Conservation (phyloP, 2,797 vertebrate species). For the Malacoraja senta region DNA sequence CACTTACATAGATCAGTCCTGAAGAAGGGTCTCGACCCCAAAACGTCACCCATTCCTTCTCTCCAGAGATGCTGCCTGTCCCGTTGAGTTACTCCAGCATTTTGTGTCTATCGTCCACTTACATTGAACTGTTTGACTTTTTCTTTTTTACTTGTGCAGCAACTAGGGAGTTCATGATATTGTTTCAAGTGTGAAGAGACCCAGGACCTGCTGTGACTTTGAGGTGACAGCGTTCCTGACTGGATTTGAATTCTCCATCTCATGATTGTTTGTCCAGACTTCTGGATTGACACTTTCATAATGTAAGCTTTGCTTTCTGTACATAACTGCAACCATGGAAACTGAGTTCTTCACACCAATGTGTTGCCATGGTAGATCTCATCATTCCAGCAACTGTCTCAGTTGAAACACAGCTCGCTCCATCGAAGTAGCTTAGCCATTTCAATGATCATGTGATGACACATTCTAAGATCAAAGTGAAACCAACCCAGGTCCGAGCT, state of each 20-base stretch:
- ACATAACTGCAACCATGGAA: constrained; percentile 13
- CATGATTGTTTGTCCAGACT: background rate
- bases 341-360: constrained; percentile 12
- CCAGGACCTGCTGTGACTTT: background rate
- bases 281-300: too few species aligned
- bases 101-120: background rate
- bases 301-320: background rate
- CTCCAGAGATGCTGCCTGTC: too few species aligned
- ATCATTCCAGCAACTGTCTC: background rate
- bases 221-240: background rate
- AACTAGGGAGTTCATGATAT: background rate
- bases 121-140: background rate
- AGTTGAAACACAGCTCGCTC: background rate
- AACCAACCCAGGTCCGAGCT: background rate
- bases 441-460: background rate
- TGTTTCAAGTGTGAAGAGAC: background rate
- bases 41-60: too few species aligned
- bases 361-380: constrained; percentile 24
- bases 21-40: too few species aligned
- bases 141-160: background rate
- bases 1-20: too few species aligned
- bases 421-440: background rate
- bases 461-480: background rate
- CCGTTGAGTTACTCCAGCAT: too few species aligned
- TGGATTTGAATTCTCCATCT: background rate